Evolutionary conservation across 2,797 vertebrate genomes (phyloP), one percentile per base, ranked within the genome.

Genomic region (Ctenochaetus hawaiiensis): DNA sequence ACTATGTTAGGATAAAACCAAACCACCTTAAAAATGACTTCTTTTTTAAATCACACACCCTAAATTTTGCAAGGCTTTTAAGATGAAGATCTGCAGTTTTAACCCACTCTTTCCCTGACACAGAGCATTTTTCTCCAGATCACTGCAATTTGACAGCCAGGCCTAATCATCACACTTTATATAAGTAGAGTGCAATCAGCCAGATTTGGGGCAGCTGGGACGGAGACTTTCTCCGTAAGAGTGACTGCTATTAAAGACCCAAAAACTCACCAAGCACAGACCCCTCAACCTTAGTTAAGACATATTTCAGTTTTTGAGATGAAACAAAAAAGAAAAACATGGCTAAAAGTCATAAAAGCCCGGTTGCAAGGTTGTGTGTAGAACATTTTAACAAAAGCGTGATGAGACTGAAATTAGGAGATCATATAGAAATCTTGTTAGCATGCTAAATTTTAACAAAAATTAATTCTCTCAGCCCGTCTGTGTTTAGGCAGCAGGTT

Each of bases 141-240:
- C 66, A 45, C 65, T 80, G 72, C 72, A 77, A 71, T 84, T 75
- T 60, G 71, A 68, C 51, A 59, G 81, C 72, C 54, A 22, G 51
- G 72, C 16, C 62, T 72, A 65, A 87, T 85, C 77, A 75, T 53
- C 37, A 56, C 39, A 74, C 81, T 90, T 80, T 39, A 67, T 12
- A 30, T 59, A 39, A 89, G 78, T 58, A 44, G 71, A 59, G 60
- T 45, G 72, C 88, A 90, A 89, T 90, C 88, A 87, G 70, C 67
- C 44, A 26, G 77, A 78, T 82, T 67, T 65, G 20, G 51, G 72
- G 59, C 61, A 54, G 70, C 63, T 12, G 14, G 1, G 60, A 77
- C 1, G 4, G 70, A 78, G 65, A 66, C 53, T 18, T 52, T 53
- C 58, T 70, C 70, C 58, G 49, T 2, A 37, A 78, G 56, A 77